Evolutionary conservation across 37 sponge, comb jelly and placozoan species (phyloP), one percentile per base, ranked within the genome.

Genomic region (Ephydatia muelleri): DNA sequence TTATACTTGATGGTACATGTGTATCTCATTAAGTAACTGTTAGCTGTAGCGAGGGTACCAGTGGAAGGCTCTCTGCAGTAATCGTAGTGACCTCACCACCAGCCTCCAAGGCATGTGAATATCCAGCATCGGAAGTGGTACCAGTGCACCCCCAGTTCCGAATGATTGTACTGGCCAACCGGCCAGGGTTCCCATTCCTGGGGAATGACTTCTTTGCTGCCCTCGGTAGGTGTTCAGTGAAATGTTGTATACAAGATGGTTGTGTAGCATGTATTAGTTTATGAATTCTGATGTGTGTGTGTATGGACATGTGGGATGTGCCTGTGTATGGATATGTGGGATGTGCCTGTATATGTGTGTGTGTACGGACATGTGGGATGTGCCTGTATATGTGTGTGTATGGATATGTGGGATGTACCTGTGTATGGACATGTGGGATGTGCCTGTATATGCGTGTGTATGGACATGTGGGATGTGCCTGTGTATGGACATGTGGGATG

Each of bases 181-280:
- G 97, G 75, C 97, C 97, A 22, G 97, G 97, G 19, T 97, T 97
- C 69, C 97, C 97, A n/a, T 97, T 97, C 83, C 68, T 97, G 47
- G 97, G 97, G 39, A 97, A 97, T 83, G 93, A 97, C 82, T 97
- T 97, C 82, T 97, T 85, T 87, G 92, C 95, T 26, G 86, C 88
- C n/a, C 88, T 95, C 70, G 96, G 90, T 90, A 72, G 72, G 70
- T 9, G 3, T 49, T 26, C 2, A 26, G 22, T 26, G 30, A 26
- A 68, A 9, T n/a, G 68, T 16, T 16, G 11, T 81, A 12, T 26
- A 68, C n/a, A 5, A 29, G 11, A 3, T 73, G 25, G 12, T 31
- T 5, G 23, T 73, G 1, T 8, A 16, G 6, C 32, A 25, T 73
- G 37, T 32, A 31, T 2, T 8, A 29, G 28, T 68, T 26, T 14